Conservation (phyloP, 2,113 vertebrate species). For the Ardeotis arabs region DNA sequence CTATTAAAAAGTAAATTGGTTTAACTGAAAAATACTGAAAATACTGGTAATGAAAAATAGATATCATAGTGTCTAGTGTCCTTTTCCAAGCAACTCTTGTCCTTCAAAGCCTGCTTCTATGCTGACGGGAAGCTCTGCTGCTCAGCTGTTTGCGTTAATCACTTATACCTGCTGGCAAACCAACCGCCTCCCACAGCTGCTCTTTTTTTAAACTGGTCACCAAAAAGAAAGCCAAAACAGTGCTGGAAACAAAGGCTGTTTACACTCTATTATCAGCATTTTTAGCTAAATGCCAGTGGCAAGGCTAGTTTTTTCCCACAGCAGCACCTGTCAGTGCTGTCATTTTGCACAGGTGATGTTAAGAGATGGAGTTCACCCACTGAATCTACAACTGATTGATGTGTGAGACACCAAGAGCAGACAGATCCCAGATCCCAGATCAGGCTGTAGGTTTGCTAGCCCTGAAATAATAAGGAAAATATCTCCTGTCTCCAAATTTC, state of each 20-base stretch:
- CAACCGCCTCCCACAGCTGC: background rate
- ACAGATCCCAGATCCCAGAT: background rate
- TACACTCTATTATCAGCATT: background rate
- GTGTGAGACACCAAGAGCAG: background rate
- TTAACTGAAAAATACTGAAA: slow-evolving; percentile 5
- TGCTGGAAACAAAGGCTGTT: background rate
- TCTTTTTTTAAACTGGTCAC: background rate
- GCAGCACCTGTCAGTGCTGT: background rate
- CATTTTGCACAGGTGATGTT: background rate
- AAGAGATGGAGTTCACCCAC: background rate
- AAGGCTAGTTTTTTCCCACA: background rate
- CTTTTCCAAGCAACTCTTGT: background rate
- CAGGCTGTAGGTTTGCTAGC: background rate
- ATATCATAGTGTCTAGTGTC: background rate
- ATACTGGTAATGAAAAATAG: background rate
- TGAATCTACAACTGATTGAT: background rate
- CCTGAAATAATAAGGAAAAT: background rate
- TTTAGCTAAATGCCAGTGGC: background rate
- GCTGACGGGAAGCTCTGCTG: background rate
- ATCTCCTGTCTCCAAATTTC: background rate
- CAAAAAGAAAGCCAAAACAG: rapidly evolving
- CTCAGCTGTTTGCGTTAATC: background rate
- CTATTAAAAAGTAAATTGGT: background rate
- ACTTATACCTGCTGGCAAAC: background rate
- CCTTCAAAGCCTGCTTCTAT: background rate